Evolutionary conservation across 2,888 invertebrate genomes (phyloP).

Genomic region (Drosophila putrida): DNA sequence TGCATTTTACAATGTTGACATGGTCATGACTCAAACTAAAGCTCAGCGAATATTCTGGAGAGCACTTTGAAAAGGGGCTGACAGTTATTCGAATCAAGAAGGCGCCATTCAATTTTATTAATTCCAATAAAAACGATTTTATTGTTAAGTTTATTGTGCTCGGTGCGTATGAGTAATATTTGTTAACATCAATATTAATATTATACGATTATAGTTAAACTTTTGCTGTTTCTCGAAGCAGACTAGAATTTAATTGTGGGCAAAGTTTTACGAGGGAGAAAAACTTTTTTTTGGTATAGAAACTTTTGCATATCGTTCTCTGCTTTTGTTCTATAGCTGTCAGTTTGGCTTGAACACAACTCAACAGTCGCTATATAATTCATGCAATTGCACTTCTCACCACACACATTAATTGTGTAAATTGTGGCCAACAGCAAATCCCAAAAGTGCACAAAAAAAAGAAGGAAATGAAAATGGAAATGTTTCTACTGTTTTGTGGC

Average conservation of each 20-base stretch:
- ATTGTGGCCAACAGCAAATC: conserved; percentile 24
- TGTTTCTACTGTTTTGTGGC: conserved; percentile 54
- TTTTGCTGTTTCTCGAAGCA: not conserved
- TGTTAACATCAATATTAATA: conserved; percentile 1
- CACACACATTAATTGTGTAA: conserved; percentile 63
- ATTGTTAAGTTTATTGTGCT: conserved; percentile 28
- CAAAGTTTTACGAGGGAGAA: not conserved
- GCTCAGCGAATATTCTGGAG: conserved; percentile 1
- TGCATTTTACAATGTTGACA: conserved; percentile 46
- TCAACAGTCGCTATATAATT: conserved; percentile 31
- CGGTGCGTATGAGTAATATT: conserved; percentile 44
- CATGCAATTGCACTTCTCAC: conserved; percentile 58
- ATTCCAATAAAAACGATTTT: conserved; percentile 39
- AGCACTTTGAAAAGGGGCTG: conserved; percentile 1
- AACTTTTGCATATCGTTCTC: not conserved
- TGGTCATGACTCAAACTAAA: conserved; percentile 19
- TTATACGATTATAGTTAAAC: not conserved
- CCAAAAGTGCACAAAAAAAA: conserved; percentile 5
- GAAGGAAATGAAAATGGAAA: conserved; percentile 4
- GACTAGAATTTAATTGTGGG: not conserved
- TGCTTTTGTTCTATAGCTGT: not conserved
- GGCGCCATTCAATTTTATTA: conserved; percentile 48
- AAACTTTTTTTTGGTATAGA: not conserved
- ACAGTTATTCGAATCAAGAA: conserved; percentile 12
- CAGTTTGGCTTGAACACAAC: conserved; percentile 25